Conservation (phyloP, 2,888 invertebrate species). For the Bursaphelenchus okinawaensis region DNA sequence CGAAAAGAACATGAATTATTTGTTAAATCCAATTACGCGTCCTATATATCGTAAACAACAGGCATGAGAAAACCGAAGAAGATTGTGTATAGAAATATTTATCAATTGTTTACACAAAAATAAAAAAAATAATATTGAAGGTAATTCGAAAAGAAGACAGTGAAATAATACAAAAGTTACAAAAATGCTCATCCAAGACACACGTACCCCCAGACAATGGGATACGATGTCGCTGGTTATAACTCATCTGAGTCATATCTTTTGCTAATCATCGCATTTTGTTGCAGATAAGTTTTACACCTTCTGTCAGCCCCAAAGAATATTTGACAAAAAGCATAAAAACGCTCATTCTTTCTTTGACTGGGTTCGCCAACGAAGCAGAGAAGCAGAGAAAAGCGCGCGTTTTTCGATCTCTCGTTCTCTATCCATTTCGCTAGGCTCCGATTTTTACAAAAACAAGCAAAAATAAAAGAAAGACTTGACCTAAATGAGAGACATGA, state of each 20-base stretch:
- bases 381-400: constrained; percentile 4
- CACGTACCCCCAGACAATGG: neutral
- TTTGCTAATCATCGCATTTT: constrained; percentile 7
- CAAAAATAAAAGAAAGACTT: neutral
- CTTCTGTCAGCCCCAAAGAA: neutral
- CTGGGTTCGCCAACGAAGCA: neutral
- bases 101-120: too few relatives aligned
- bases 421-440: neutral
- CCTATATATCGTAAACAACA: too few relatives aligned
- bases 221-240: neutral
- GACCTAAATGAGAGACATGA: neutral
- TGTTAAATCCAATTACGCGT: too few relatives aligned
- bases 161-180: too few relatives aligned
- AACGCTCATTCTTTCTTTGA: neutral
- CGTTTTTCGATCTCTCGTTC: neutral
- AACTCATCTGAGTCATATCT: constrained; percentile 9
- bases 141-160: too few relatives aligned
- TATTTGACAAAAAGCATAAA: neutral
- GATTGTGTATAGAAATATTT: too few relatives aligned
- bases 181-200: constrained; percentile 4
- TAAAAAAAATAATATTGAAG: too few relatives aligned
- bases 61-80: too few relatives aligned
- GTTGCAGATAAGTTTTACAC: constrained; percentile 12
- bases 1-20: too few relatives aligned
- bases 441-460: neutral